A percentile compares a stretch with the other conserved stretches of the same genome.
These are phyloP conservation scores for Panthera tigris DNA, from an alignment of 2,113 vertebrate genomes.

Conservation along the genomic window DNA sequence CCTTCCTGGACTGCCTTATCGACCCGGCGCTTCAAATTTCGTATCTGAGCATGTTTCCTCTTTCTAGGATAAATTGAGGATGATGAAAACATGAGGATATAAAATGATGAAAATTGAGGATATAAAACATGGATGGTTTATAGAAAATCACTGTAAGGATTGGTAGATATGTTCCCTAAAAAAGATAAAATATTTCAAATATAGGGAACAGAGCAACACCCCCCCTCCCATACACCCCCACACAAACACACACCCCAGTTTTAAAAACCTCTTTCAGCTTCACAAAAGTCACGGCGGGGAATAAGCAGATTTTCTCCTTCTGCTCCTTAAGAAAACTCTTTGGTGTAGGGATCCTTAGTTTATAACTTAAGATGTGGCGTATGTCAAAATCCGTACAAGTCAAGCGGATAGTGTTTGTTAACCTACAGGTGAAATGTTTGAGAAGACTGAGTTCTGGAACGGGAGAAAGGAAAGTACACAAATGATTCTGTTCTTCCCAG, in stretches of 20 bases:
- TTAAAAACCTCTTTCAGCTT: not conserved
- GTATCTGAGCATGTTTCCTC: not conserved
- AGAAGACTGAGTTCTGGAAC: not conserved
- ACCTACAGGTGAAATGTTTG: not conserved
- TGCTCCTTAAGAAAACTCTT: not conserved
- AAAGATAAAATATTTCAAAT: not conserved
- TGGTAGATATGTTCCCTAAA: not conserved
- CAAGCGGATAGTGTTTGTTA: not conserved
- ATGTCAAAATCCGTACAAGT: not conserved
- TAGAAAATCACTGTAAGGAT: not conserved
- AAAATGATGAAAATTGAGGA: too few relatives aligned
- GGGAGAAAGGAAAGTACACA: not conserved
- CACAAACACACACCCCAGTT: not conserved
- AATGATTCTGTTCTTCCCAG: not conserved
- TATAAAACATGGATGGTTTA: not conserved
- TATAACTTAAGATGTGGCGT: not conserved
- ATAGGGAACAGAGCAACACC: not conserved
- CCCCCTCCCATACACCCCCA: accelerated
- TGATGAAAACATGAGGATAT: too few relatives aligned
- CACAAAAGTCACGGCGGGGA: not conserved
- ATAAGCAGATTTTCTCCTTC: not conserved
- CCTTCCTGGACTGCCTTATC: not conserved
- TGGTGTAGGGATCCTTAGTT: not conserved
- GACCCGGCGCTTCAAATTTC: not conserved
- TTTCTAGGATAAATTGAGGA: not conserved